Evolutionary conservation across 2,113 vertebrate species (phyloP).

Genomic region (Poecilia latipinna): DNA sequence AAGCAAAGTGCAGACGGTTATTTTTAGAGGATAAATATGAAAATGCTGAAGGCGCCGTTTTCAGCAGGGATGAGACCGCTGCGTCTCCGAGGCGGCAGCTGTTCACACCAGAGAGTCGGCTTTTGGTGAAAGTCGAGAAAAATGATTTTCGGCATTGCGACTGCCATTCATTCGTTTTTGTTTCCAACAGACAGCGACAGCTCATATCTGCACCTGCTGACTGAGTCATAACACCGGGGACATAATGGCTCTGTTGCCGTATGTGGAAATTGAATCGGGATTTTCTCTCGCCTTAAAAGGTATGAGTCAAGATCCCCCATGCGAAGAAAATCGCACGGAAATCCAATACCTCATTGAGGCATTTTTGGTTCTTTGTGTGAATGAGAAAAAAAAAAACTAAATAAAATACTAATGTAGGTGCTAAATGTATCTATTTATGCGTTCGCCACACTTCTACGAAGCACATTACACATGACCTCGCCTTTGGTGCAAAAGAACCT

Average conservation of each 20-base stretch:
- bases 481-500: not conserved
- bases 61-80: constrained; percentile 39
- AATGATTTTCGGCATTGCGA: constrained; percentile 55
- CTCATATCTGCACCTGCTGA: constrained; percentile 59
- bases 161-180: constrained; percentile 53
- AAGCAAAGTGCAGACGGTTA: constrained; percentile 48
- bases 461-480: not conserved
- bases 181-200: constrained; percentile 39
- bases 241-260: constrained; percentile 44
- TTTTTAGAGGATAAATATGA: constrained; percentile 57
- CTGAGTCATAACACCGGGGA: constrained; percentile 34
- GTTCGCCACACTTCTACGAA: not conserved
- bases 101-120: constrained; percentile 56
- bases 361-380: constrained; percentile 6
- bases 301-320: constrained; percentile 17
- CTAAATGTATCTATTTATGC: not conserved
- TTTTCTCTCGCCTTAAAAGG: constrained; percentile 21
- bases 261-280: constrained; percentile 29
- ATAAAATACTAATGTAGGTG: not conserved
- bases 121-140: constrained; percentile 69
- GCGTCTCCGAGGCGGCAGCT: constrained; percentile 36
- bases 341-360: constrained; percentile 6
- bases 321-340: not conserved
- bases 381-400: not conserved
- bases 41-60: constrained; percentile 55